phyloP scores from a whole-genome alignment of 2,797 vertebrate genomes.

The Clamator glandarius region DNA sequence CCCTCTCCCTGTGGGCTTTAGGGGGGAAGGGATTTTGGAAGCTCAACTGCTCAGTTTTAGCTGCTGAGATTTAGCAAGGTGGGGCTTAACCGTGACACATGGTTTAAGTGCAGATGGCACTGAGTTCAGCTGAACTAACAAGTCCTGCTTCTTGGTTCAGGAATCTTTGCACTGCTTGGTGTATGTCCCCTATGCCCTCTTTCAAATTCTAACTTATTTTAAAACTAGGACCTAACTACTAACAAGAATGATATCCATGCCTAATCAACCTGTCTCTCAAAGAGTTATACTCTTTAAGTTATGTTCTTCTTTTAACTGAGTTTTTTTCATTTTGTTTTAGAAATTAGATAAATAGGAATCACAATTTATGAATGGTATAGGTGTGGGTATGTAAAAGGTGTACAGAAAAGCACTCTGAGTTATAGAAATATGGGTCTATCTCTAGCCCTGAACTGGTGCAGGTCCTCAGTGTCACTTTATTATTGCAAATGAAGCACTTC shows the following conservation, averaged over 20 bases:
- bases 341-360: not conserved
- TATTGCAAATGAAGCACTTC: not conserved
- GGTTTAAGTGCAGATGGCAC: not conserved
- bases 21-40: no score
- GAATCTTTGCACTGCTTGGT: not conserved
- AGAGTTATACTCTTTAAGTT: not conserved
- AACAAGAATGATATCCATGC: not conserved
- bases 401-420: not conserved
- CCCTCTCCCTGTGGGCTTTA: no score
- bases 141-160: not conserved
- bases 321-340: not conserved
- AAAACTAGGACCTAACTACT: not conserved
- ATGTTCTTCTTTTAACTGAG: not conserved
- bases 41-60: no score
- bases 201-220: not conserved
- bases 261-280: not conserved
- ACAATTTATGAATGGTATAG: rapidly evolving
- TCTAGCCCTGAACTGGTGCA: not conserved
- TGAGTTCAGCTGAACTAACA: not conserved
- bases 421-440: not conserved
- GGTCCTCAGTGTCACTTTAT: not conserved
- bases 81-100: no score
- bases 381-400: not conserved
- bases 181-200: not conserved
- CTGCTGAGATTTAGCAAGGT: no score